These are phyloP conservation scores for Deroplatys truncata DNA, from an alignment of 2,888 invertebrate genomes.

Conservation along the genomic window DNA sequence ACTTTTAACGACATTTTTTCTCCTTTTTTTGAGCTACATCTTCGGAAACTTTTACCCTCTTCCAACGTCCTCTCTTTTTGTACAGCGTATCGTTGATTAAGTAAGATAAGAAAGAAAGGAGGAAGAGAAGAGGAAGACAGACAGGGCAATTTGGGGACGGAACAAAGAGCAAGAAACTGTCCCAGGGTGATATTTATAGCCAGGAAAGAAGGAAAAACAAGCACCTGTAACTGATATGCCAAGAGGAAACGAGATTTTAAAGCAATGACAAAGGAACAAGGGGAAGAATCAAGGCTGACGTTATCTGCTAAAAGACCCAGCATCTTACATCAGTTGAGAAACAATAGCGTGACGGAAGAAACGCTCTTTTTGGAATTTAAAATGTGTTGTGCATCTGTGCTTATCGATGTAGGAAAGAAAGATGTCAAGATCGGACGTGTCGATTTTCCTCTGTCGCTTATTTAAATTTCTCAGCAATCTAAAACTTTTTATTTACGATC, in stretches of 20 bases:
- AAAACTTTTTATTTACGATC: no score
- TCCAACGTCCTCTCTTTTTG: background rate
- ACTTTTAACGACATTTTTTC: background rate
- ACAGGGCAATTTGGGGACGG: background rate
- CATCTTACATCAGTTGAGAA: background rate
- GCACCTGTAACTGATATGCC: background rate
- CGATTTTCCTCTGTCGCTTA: no score
- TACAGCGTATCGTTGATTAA: background rate
- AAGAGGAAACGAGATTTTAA: background rate
- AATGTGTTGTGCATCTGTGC: no score
- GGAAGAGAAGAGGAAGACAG: background rate
- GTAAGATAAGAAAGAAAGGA: background rate
- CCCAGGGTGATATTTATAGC: background rate
- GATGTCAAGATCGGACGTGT: no score
- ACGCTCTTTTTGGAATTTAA: no score
- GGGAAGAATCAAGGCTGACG: background rate
- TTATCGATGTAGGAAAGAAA: no score
- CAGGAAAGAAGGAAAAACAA: background rate
- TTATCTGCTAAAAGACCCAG: background rate
- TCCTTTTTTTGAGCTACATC: background rate
- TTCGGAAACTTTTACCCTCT: background rate
- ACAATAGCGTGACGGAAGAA: background rate
- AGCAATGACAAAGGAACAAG: background rate
- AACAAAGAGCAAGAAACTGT: background rate
- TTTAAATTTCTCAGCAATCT: no score